Evolutionary conservation across 2,113 vertebrate genomes (phyloP), one percentile per base, ranked within the genome.

Genomic region (Prunella himalayana): DNA sequence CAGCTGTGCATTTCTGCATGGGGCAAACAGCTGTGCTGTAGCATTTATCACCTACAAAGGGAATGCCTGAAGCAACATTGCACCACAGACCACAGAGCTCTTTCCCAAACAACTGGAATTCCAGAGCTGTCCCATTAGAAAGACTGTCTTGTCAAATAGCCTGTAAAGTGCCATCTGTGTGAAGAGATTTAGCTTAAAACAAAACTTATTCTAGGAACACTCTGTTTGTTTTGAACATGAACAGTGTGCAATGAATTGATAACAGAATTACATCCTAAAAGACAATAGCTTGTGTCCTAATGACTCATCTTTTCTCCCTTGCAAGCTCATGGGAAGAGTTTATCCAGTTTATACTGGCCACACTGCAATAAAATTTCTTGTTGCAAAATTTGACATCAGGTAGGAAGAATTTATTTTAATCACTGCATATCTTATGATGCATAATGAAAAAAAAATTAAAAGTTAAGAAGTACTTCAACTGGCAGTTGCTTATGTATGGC

Each of bases 271-370:
- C 30, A 64, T 86, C 75, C 75, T 83, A 33, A 68, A 97, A 88
- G 68, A 54, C 41, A 84, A 95, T 73, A 95, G 59, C 79, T 88
- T 94, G 64, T 68, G 35, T 56, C 78, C 87, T 80, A 82, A 65
- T 94, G 92, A 94, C n/a, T 91, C 85, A 95, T 93, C 78, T 80
- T 92, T 83, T 88, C 82, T 93, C 51, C 53, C 68, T 41, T 83
- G 49, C 3, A 12, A 83, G 64, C 31, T 77, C 44, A 70, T 13
- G 28, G 57, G 45, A 92, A 91, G 57, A 66, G 47, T 85, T 95
- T 94, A 90, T 75, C 39, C 47, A 80, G 71, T 44, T 88, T 91
- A 79, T 37, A 57, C 51, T 80, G 68, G 35, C 66, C 50, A 37
- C 37, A 44, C 5, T 50, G 57, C 31, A 93, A 44, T 24, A 45